Evolutionary conservation across 2,888 invertebrate genomes (phyloP), one percentile per base, ranked within the genome.

Genomic region (Troides aeacus): DNA sequence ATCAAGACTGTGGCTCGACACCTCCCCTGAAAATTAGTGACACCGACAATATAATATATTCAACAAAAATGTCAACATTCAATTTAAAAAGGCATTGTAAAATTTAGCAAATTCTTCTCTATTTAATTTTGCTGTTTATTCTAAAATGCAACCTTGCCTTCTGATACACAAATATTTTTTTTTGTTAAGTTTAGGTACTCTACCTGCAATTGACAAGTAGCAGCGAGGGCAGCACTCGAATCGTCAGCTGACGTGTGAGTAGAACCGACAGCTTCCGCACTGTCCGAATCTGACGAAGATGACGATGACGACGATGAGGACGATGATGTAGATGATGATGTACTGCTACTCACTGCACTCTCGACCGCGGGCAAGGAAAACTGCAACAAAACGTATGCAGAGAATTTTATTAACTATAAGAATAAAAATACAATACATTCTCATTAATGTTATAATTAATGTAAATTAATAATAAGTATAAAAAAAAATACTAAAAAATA

Each of bases 131-230:
- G 30, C 8, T 39, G 6, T 39, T 39, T 39, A 1, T 10, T 39
- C 39, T 39, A 1, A 10, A 39, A 4, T 12, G 12, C 12, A 46
- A 12, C 1, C 4, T n/a, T 53, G 1, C 18, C n/a, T 6, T 4
- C 0, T 53, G 6, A 53, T 53, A 18, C 5, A 15, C 15, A 15
- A 12, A 2, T 46, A 46, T 30, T 30, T 24, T 24, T 24, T 30
- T 30, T 30, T 46, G 12, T 46, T 46, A n/a, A n/a, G 18, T n/a
- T 5, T 53, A 53, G 18, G 15, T 53, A 57, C 23, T 17, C 78
- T 74, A 92, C 93, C 84, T 94, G 94, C 70, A 93, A 83, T 79
- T 90, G 94, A 81, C 93, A 94, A 46, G 93, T 93, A 62, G 90
- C 93, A 2, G 90, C 94, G 73, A 94, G 88, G 73, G 93, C 94